These are phyloP conservation scores for Tenualosa ilisha DNA, from an alignment of 2,797 vertebrate species.

Conservation along the genomic window DNA sequence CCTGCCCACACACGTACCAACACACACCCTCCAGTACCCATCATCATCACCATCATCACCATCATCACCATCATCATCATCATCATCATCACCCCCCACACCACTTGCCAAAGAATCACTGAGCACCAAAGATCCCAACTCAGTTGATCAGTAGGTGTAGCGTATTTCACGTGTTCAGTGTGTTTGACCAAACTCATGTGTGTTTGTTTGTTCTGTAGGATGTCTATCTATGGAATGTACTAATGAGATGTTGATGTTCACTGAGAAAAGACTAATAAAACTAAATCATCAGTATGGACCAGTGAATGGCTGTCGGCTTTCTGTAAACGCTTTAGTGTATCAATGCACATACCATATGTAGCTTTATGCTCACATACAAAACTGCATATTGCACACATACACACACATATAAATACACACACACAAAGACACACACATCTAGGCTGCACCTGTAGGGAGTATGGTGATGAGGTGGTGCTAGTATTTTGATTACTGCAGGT, in stretches of 20 bases:
- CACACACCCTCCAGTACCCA: background rate
- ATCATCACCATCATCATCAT: background rate
- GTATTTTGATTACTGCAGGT: no score
- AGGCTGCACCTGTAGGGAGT: no score
- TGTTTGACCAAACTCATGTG: background rate
- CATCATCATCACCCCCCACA: background rate
- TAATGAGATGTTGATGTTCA: conserved; percentile 11
- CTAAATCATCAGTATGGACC: background rate
- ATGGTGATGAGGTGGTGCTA: no score
- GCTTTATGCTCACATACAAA: background rate
- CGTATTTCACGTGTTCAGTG: background rate
- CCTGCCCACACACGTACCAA: background rate
- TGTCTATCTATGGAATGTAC: background rate
- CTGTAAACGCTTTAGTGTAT: background rate
- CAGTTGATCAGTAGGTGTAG: background rate
- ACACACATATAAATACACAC: no score
- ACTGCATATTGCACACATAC: no score
- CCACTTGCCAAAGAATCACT: background rate
- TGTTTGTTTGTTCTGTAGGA: background rate
- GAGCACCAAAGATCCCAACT: background rate
- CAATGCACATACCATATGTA: no score
- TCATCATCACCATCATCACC: background rate
- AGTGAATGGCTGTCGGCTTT: background rate
- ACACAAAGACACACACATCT: no score
- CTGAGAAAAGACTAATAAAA: background rate